Percentiles rank a stretch among this genome's conserved stretches.
These are phyloP conservation scores for Teleiodes luculella DNA, from an alignment of 2,888 invertebrate genomes.

Conservation along the genomic window DNA sequence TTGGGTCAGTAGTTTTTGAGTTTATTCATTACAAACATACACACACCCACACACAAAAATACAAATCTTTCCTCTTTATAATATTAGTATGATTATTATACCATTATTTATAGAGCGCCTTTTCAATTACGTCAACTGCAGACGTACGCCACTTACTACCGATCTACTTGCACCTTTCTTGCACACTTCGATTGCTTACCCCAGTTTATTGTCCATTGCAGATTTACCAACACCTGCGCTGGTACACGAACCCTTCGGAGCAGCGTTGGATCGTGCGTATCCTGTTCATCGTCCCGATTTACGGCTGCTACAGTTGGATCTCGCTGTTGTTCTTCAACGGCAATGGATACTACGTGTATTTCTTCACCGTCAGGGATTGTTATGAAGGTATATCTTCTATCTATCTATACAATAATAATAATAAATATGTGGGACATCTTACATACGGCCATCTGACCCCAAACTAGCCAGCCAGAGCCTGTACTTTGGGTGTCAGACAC, in stretches of 20 bases:
- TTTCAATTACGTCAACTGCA: not conserved
- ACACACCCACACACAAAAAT: too few species aligned
- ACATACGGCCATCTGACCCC: too few species aligned
- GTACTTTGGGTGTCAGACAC: too few species aligned
- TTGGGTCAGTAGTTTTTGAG: too few species aligned
- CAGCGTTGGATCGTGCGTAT: constrained; percentile 99
- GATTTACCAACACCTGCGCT: constrained; percentile 99
- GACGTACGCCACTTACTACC: not conserved
- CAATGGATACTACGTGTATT: constrained; percentile 98
- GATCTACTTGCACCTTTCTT: not conserved
- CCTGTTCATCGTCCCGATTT: constrained; percentile 99
- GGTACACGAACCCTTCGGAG: constrained; percentile 99
- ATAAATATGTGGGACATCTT: too few species aligned
- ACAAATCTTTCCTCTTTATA: too few species aligned
- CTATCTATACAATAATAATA: constrained; percentile 7
- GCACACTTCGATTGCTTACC: not conserved
- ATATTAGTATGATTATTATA: too few species aligned
- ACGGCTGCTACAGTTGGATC: constrained; percentile 99
- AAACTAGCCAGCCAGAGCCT: too few species aligned
- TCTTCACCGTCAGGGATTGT: constrained; percentile 99
- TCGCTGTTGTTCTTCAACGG: constrained; percentile 98
- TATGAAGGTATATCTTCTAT: constrained; percentile 92
- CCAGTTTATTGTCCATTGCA: constrained; percentile 58
- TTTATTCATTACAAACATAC: too few species aligned
- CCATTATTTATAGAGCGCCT: not conserved